Evolutionary conservation across 1,140 invertebrate genomes (phyloP), one percentile per base, ranked within the genome.

Genomic region (Zaprionus taronus): DNA sequence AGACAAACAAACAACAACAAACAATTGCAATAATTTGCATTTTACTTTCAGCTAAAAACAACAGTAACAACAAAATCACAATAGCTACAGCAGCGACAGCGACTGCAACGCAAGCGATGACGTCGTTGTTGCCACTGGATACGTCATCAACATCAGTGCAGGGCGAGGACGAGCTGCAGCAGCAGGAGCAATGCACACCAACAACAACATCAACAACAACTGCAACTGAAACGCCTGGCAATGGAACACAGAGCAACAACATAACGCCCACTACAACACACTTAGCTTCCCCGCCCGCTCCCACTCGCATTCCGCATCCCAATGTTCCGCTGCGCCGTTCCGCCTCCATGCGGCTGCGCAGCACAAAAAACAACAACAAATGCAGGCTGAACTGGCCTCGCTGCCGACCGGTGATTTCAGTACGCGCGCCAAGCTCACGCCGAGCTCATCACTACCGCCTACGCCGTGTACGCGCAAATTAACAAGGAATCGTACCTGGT

Each of bases 281-380:
- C 11, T 11, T 22, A 17, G n/a, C 41, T 17, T n/a, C 41, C 3
- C 20, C 20, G 2, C 47, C 47, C 47, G 47, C 47, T 9, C 83
- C 84, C 68, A 87, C 90, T 38, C 81, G 81, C 57, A 87, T 90
- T 76, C 90, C 91, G 72, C 77, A 87, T 83, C 79, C 77, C 20
- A 55, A 53, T 41, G 58, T 70, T 74, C 68, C 72, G 57, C 65
- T 91, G 17, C 83, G 72, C 1, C 85, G 90, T 79, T 91, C 90
- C 77, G 80, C 74, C 6, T 77, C 89, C n/a, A 56, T 92, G 91
- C 91, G 91, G 22, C 56, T 92, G 91, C 91, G 91, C 80, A 80
- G 70, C 49, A 79, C 69, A 58, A 80, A 83, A 17, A 49, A 34
- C 34, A 26, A 17, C 69, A 72, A 36, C 80, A 58, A 24, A 11